A percentile compares a stretch with the other conserved stretches of the same genome.
These are phyloP conservation scores for Limanda limanda DNA, from an alignment of 2,113 vertebrate species.

Conservation along the genomic window DNA sequence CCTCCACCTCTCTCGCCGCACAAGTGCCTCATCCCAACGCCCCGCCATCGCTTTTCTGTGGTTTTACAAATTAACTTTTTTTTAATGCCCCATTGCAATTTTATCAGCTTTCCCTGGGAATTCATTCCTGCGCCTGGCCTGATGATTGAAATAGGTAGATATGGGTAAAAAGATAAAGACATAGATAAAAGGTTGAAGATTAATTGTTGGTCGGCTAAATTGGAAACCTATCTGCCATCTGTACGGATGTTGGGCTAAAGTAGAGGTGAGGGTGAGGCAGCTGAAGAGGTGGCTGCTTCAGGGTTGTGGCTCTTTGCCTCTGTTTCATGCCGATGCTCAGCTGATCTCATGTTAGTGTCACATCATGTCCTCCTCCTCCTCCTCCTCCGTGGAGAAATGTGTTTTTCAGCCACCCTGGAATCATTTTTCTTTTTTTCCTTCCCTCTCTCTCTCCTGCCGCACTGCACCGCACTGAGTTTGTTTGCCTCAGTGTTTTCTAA, in stretches of 20 bases:
- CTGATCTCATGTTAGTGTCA: background rate
- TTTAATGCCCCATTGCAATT: too few relatives aligned
- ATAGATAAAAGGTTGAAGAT: background rate
- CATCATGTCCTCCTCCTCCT: background rate
- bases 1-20: background rate
- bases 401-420: background rate
- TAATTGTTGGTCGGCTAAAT: background rate
- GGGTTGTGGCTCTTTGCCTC: background rate
- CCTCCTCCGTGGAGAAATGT: background rate
- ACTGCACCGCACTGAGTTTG: background rate
- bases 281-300: background rate
- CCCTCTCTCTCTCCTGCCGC: background rate
- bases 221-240: background rate
- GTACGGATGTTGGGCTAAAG: background rate
- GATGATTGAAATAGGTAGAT: too few relatives aligned
- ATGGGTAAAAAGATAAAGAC: background rate
- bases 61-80: background rate
- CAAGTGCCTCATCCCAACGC: background rate
- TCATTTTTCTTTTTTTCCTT: background rate
- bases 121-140: too few relatives aligned
- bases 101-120: too few relatives aligned
- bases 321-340: background rate
- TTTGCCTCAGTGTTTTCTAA: background rate
- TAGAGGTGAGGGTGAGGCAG: background rate
- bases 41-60: background rate